Evolutionary conservation across 2,888 invertebrate genomes (phyloP).

Genomic region (Sipha maydis): DNA sequence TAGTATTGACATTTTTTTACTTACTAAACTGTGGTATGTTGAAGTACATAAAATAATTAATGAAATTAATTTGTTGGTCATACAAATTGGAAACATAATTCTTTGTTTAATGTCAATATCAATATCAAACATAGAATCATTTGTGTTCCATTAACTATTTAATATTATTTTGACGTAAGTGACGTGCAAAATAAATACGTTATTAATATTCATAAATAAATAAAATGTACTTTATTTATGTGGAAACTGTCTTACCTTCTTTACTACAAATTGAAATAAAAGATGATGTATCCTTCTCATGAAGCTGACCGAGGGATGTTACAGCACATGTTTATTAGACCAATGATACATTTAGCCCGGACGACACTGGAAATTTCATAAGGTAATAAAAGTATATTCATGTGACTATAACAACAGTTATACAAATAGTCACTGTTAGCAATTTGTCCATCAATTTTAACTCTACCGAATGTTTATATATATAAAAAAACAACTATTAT

Average conservation of each 20-base stretch:
- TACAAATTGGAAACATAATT: constrained; percentile 81
- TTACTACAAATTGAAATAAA: constrained; percentile 73
- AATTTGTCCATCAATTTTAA: constrained; percentile 66
- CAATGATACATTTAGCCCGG: constrained; percentile 76
- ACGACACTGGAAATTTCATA: constrained; percentile 80
- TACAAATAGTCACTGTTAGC: constrained; percentile 73
- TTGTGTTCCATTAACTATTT: constrained; percentile 74
- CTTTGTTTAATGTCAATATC: constrained; percentile 81
- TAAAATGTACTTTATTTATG: background rate
- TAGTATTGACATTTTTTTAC: background rate
- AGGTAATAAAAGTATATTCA: constrained; percentile 84
- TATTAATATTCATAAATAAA: background rate
- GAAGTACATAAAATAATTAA: constrained; percentile 83
- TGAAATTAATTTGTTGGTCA: constrained; percentile 79
- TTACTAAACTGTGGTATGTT: constrained; percentile 75
- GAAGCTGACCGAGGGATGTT: constrained; percentile 84
- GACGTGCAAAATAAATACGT: background rate
- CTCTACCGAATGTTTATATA: background rate
- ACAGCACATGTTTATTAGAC: constrained; percentile 80
- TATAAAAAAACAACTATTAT: background rate
- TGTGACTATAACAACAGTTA: constrained; percentile 74
- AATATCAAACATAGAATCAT: constrained; percentile 78
- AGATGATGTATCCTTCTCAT: constrained; percentile 76
- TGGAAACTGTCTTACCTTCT: constrained; percentile 71
- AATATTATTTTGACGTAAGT: constrained; percentile 18